phyloP scores from a whole-genome alignment of 2,888 invertebrate genomes.

The Plusia festucae region DNA sequence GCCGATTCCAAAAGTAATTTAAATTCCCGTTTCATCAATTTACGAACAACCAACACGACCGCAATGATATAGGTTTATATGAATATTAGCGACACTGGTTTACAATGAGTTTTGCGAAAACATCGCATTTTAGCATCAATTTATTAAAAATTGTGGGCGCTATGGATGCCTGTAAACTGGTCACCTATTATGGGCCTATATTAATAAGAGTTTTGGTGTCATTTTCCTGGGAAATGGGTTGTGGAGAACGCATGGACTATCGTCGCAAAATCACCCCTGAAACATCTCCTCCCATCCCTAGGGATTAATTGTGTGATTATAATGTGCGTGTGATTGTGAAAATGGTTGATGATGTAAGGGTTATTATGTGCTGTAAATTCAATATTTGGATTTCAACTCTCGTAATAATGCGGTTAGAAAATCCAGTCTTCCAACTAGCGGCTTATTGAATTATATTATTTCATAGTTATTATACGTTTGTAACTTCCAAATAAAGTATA shows the following conservation, averaged over 20 bases:
- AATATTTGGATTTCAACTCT: too few relatives aligned
- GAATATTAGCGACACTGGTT: slow-evolving; percentile 4
- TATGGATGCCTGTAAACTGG: slow-evolving; percentile 2
- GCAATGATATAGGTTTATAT: slow-evolving; percentile 4
- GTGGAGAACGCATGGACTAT: too few relatives aligned
- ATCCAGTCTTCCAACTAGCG: too few relatives aligned
- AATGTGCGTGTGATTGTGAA: neutral
- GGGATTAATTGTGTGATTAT: neutral
- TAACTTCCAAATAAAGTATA: too few relatives aligned
- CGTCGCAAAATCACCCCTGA: neutral
- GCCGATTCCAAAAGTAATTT: slow-evolving; percentile 4
- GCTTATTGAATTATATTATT: too few relatives aligned
- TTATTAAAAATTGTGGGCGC: slow-evolving; percentile 2
- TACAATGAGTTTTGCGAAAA: neutral
- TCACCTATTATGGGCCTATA: slow-evolving; percentile 1
- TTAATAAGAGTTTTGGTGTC: slow-evolving; percentile 1
- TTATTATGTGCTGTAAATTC: too few relatives aligned
- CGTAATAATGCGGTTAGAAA: too few relatives aligned
- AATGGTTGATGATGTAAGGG: neutral
- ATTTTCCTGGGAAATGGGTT: neutral
- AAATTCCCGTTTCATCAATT: slow-evolving; percentile 4
- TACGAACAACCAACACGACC: slow-evolving; percentile 4
- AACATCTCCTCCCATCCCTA: neutral
- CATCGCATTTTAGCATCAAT: slow-evolving; percentile 4
- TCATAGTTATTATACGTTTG: too few relatives aligned